These are phyloP conservation scores for Dinoponera quadriceps DNA, from an alignment of 1,140 invertebrate genomes.

Conservation along the genomic window DNA sequence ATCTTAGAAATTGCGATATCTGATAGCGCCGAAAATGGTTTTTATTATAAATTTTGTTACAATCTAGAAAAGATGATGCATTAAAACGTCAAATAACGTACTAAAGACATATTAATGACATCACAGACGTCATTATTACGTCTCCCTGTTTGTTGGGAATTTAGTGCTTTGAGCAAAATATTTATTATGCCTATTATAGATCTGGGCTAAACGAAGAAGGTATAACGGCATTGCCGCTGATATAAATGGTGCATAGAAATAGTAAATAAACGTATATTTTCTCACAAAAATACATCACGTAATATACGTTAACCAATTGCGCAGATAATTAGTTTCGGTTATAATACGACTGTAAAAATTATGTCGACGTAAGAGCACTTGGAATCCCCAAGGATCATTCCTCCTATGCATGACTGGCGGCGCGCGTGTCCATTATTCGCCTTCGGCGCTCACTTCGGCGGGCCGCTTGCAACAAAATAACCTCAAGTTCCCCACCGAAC, in stretches of 20 bases:
- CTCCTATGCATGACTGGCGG: conserved; percentile 45
- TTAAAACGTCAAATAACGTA: too few species aligned
- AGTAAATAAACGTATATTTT: conserved; percentile 70
- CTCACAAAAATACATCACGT: conserved; percentile 67
- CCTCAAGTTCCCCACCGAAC: conserved; percentile 67
- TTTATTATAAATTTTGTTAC: too few species aligned
- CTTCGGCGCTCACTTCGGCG: conserved; percentile 18
- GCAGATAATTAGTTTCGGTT: conserved; percentile 62
- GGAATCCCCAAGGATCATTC: conserved; percentile 31
- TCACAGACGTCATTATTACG: too few species aligned
- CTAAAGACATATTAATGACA: too few species aligned
- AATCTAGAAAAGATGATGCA: too few species aligned
- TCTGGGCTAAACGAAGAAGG: neutral
- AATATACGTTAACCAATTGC: conserved; percentile 64
- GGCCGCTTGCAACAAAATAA: conserved; percentile 75
- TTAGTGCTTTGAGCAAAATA: too few species aligned
- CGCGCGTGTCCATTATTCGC: conserved; percentile 24
- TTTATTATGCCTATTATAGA: too few species aligned
- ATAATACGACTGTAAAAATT: conserved; percentile 43
- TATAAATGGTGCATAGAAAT: conserved; percentile 24
- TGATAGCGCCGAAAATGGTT: too few species aligned
- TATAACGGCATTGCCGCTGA: neutral
- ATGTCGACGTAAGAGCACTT: conserved; percentile 49
- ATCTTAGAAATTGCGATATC: too few species aligned
- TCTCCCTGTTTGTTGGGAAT: too few species aligned